Evolutionary conservation across 2,888 invertebrate genomes (phyloP).

Genomic region (Sepioteuthis lessoniana): DNA sequence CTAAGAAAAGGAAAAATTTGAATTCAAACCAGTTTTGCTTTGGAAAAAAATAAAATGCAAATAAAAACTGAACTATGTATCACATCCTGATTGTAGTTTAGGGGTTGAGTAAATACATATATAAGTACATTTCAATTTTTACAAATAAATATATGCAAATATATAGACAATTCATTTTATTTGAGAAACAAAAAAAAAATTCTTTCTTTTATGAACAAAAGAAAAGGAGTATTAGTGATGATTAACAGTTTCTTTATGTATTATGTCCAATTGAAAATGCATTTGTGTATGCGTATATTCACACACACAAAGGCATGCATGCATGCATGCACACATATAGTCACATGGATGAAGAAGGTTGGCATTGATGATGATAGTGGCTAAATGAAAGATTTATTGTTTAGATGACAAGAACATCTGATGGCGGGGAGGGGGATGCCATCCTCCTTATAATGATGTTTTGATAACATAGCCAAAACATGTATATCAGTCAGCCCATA

Average conservation of each 20-base stretch:
- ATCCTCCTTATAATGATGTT: background rate
- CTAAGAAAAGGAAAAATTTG: too few species aligned
- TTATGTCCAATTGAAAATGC: background rate
- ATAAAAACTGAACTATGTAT: too few species aligned
- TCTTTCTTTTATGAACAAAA: too few species aligned
- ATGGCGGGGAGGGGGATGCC: background rate
- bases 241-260: background rate
- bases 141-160: too few species aligned
- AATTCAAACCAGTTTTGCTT: too few species aligned
- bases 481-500: slow-evolving; percentile 5
- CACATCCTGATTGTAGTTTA: too few species aligned
- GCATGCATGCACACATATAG: background rate
- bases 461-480: slow-evolving; percentile 18
- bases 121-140: too few species aligned
- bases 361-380: background rate
- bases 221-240: too few species aligned
- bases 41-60: too few species aligned
- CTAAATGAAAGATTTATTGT: background rate
- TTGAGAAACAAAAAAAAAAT: too few species aligned
- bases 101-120: too few species aligned
- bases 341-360: background rate
- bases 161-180: too few species aligned
- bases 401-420: slow-evolving; percentile 7
- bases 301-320: background rate
- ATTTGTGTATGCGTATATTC: background rate